Percentiles rank a stretch among this genome's conserved stretches.
Conservation (phyloP, 1,140 invertebrate species). For the Notospermus geniculatus region DNA sequence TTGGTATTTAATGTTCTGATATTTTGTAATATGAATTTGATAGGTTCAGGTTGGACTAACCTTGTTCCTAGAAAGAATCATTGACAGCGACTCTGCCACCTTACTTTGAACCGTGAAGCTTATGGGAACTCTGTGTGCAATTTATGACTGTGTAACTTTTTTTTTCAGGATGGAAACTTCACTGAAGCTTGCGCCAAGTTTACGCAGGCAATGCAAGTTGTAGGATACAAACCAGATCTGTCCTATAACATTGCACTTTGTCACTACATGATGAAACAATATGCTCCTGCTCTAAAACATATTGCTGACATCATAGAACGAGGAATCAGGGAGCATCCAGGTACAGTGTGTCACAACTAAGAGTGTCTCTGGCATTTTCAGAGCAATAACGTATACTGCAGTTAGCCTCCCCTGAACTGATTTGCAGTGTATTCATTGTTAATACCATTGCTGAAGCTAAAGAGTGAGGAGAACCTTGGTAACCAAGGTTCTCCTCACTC, state of each 20-base stretch:
- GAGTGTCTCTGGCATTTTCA: no score
- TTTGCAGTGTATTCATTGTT: not conserved
- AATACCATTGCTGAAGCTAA: no score
- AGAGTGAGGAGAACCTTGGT: no score
- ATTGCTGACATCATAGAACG: conserved; percentile 92
- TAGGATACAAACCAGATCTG: conserved; percentile 64
- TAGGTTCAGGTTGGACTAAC: no score
- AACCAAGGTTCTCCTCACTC: no score
- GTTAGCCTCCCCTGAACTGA: not conserved
- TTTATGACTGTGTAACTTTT: conserved; percentile 25
- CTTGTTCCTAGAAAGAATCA: no score
- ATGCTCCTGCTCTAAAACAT: conserved; percentile 76
- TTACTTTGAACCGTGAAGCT: no score
- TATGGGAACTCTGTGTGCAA: no score
- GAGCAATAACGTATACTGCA: no score
- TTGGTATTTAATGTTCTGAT: no score
- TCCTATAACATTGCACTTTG: conserved; percentile 96
- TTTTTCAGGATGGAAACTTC: conserved; percentile 73
- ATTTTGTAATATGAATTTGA: no score
- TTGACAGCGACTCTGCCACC: no score
- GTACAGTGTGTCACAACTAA: conserved; percentile 38
- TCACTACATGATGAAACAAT: conserved; percentile 93
- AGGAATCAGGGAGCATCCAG: conserved; percentile 93
- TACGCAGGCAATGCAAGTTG: conserved; percentile 70
- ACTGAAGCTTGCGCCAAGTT: conserved; percentile 93